Conservation (phyloP, 2,113 vertebrate genomes). For the Platanista minor region DNA sequence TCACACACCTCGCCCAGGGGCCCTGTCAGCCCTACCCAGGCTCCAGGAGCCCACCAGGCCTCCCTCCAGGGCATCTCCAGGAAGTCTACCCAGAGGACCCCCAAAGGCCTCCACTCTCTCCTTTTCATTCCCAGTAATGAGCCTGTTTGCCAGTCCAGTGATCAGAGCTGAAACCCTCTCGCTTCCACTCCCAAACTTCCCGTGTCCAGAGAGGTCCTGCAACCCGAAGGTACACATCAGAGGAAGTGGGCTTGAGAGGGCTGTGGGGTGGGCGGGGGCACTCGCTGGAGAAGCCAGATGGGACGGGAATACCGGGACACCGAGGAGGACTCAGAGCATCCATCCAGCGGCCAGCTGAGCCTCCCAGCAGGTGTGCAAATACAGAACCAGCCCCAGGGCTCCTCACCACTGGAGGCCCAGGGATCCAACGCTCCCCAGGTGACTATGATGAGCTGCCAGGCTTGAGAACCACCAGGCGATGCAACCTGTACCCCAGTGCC, state of each 20-base stretch:
- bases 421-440: fast-evolving
- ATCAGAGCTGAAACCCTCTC: not conserved
- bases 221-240: fast-evolving
- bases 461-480: fast-evolving
- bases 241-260: not conserved
- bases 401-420: not conserved
- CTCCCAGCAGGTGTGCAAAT: not conserved
- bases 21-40: not conserved
- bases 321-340: too few species aligned
- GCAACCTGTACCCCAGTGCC: fast-evolving
- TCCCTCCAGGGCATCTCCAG: not conserved
- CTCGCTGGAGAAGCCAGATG: not conserved
- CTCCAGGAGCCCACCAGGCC: not conserved
- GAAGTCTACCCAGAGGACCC: not conserved
- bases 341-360: fast-evolving
- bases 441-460: not conserved
- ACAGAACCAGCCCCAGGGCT: fast-evolving
- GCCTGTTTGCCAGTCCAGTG: not conserved
- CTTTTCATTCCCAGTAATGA: not conserved
- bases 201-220: not conserved
- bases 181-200: not conserved
- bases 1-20: too few species aligned
- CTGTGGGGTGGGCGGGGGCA: fast-evolving
- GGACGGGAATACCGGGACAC: too few species aligned
- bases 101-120: not conserved